Evolutionary conservation across 2,888 invertebrate genomes (phyloP).

Genomic region (Drosophila falleni): DNA sequence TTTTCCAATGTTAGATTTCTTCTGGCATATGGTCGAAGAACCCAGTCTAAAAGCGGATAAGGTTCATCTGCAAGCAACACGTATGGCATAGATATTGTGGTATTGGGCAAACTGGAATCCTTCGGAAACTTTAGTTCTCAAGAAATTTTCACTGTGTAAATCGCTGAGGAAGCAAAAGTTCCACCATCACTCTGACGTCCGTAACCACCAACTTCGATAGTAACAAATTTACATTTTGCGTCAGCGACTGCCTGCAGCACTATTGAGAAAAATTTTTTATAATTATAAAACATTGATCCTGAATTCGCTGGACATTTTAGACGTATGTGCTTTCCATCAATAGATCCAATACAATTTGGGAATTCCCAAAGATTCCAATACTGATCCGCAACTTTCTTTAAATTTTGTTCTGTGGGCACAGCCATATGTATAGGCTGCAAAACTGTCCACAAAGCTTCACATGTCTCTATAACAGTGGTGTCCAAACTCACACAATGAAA

Average conservation of each 20-base stretch:
- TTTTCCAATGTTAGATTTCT: conserved; percentile 4
- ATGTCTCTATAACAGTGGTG: conserved; percentile 33
- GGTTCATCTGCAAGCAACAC: conserved; percentile 11
- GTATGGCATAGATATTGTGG: conserved; percentile 1
- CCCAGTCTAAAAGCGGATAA: not conserved
- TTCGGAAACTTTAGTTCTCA: not conserved
- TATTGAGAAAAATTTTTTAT: conserved; percentile 7
- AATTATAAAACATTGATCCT: conserved; percentile 65
- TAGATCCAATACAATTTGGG: conserved; percentile 1
- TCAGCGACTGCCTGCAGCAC: conserved; percentile 5
- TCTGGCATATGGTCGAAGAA: conserved; percentile 6
- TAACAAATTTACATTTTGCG: conserved; percentile 9
- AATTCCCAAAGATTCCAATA: conserved; percentile 30
- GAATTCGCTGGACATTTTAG: conserved; percentile 32
- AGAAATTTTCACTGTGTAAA: not conserved
- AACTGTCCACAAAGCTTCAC: conserved; percentile 34
- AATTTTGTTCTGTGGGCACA: conserved; percentile 31
- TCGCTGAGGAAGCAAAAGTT: not conserved
- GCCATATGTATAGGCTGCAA: conserved; percentile 40
- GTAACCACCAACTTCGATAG: conserved; percentile 5
- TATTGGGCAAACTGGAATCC: not conserved
- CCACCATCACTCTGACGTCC: conserved; percentile 2
- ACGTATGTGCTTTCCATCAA: not conserved
- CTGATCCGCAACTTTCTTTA: conserved; percentile 26
- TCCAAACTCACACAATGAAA: no score